These are phyloP conservation scores for Chaenogobius annularis DNA, from an alignment of 2,113 vertebrate species.

Conservation along the genomic window DNA sequence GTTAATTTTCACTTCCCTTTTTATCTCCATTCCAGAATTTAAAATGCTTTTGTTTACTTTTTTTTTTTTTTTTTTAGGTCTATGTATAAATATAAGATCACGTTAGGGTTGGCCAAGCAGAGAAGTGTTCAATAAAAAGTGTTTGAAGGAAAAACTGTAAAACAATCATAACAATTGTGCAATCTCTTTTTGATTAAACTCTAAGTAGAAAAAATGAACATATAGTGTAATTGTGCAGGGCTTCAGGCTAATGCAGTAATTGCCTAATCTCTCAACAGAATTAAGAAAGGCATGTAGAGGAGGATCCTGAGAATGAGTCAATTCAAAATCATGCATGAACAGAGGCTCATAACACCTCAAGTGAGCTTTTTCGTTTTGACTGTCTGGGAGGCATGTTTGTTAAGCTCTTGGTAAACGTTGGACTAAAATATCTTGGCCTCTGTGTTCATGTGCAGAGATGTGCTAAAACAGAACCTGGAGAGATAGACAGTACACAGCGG, in stretches of 20 bases:
- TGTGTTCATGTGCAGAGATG: conserved; percentile 19
- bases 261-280: neutral
- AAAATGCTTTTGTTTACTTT: no score
- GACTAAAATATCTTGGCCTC: conserved; percentile 12
- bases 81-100: neutral
- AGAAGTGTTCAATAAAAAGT: neutral
- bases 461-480: conserved; percentile 23
- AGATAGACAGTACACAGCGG: conserved; percentile 36
- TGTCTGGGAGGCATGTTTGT: neutral
- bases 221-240: neutral
- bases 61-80: no score
- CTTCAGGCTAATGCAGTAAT: neutral
- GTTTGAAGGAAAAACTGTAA: neutral
- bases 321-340: neutral
- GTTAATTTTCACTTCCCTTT: no score
- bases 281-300: neutral
- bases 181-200: neutral
- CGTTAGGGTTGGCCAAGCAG: no score
- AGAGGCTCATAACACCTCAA: neutral
- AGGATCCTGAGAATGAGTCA: neutral
- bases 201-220: neutral
- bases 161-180: no score
- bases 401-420: conserved; percentile 2
- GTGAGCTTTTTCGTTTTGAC: neutral
- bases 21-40: no score